Conservation (phyloP, 2,113 vertebrate genomes). For the Lethenteron camtschaticum region DNA sequence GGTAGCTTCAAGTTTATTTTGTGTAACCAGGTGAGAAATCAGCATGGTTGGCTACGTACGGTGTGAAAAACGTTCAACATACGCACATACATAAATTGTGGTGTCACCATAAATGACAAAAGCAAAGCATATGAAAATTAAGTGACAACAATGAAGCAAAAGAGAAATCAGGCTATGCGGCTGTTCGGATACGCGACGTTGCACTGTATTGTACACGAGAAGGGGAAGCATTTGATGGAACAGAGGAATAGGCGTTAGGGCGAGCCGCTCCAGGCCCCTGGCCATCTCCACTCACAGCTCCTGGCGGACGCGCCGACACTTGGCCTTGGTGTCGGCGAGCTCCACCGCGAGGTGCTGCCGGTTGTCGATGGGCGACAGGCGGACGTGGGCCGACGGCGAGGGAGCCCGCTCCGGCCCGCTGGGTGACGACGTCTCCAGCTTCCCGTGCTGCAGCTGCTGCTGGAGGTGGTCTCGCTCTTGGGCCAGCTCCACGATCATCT, state of each 20-base stretch:
- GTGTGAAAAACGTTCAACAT: too few species aligned
- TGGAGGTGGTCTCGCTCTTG: conserved; percentile 81
- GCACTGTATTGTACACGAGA: too few species aligned
- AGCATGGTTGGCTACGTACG: too few species aligned
- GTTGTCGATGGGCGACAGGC: conserved; percentile 61
- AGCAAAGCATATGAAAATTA: too few species aligned
- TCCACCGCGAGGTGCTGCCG: conserved; percentile 79
- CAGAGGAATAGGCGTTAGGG: background rate
- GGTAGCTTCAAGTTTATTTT: too few species aligned
- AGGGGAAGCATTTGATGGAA: too few species aligned
- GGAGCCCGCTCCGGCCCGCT: conserved; percentile 23
- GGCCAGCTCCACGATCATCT: conserved; percentile 71
- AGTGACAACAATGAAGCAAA: too few species aligned
- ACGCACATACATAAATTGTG: too few species aligned
- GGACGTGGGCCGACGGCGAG: conserved; percentile 24
- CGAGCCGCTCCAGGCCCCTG: background rate
- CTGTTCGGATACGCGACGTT: too few species aligned
- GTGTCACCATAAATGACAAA: too few species aligned
- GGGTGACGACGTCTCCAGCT: conserved; percentile 25
- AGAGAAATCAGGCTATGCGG: too few species aligned
- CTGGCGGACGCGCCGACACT: conserved; percentile 53
- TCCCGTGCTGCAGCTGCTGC: conserved; percentile 32
- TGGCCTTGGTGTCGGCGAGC: conserved; percentile 64
- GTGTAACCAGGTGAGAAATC: too few species aligned
- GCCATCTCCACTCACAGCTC: conserved; percentile 49